Percentiles rank a stretch among this genome's conserved stretches.
phyloP scores from a whole-genome alignment of 30 jellyfish, hydroid and myxozoan genomes.

The Hydractinia echinata region DNA sequence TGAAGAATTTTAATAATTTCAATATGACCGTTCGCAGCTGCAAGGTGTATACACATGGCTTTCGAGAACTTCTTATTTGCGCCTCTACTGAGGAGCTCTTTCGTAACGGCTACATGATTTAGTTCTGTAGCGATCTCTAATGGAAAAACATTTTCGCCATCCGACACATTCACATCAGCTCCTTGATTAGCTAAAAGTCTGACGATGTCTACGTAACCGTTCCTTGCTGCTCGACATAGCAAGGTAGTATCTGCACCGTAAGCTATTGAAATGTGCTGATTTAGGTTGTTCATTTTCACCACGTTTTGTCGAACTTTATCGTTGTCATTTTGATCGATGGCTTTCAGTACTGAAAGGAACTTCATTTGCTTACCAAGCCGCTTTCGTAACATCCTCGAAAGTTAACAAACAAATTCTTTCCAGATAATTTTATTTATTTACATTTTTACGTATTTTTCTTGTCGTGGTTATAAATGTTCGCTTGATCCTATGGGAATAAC shows the following conservation, averaged over 20 bases:
- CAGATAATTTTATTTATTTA: too few species aligned
- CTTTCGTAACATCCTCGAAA: too few species aligned
- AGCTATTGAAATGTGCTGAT: background rate
- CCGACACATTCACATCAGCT: constrained; percentile 2
- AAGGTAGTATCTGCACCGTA: constrained; percentile 6
- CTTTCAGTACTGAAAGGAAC: background rate
- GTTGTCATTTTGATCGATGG: background rate
- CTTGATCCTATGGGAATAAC: too few species aligned
- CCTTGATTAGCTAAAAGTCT: background rate
- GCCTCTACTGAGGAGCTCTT: background rate
- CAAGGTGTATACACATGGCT: background rate
- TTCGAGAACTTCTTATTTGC: background rate
- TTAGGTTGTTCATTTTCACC: background rate
- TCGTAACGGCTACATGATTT: background rate
- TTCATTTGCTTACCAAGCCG: background rate
- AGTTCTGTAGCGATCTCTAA: background rate
- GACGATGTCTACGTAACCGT: background rate
- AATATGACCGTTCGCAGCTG: background rate
- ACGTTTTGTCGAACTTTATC: background rate
- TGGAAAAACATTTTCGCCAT: background rate
- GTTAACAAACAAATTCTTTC: too few species aligned
- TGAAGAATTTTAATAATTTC: background rate
- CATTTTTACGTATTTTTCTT: too few species aligned
- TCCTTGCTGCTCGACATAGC: constrained; percentile 15
- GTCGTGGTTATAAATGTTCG: too few species aligned